These are phyloP conservation scores for Actenoides lindsayi DNA, from an alignment of 2,113 vertebrate genomes.

Conservation along the genomic window DNA sequence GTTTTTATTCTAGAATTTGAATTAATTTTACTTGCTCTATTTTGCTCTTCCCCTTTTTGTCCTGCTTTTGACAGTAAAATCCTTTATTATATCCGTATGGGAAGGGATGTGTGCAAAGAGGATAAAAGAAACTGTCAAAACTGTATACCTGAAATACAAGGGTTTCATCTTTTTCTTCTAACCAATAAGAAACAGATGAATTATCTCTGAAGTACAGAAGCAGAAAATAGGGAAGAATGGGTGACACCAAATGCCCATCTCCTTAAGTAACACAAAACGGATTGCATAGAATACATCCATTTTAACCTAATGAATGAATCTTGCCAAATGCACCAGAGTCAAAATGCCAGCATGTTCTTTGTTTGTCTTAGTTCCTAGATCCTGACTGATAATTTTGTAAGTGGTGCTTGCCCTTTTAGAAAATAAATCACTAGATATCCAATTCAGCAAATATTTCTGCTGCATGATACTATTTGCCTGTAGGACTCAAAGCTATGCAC, in stretches of 20 bases:
- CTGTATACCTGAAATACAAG: not conserved
- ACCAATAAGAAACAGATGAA: not conserved
- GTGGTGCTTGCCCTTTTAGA: not conserved
- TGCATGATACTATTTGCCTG: not conserved
- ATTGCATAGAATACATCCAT: not conserved
- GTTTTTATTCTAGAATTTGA: not conserved
- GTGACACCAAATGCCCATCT: not conserved
- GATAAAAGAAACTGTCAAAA: slow-evolving; percentile 30
- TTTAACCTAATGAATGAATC: not conserved
- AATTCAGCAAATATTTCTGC: not conserved
- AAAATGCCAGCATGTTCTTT: not conserved
- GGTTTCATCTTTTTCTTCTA: slow-evolving; percentile 15
- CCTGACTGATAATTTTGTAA: not conserved
- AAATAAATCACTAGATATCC: not conserved
- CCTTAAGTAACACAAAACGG: not conserved
- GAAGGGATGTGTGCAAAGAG: not conserved
- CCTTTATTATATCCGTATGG: not conserved
- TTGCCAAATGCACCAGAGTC: not conserved
- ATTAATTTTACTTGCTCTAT: not conserved
- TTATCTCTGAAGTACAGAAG: slow-evolving; percentile 26
- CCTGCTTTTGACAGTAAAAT: not conserved
- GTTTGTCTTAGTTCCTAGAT: not conserved
- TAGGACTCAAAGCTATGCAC: not conserved
- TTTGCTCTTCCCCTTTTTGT: not conserved
- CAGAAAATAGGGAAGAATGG: not conserved